Conservation (phyloP, 2,113 vertebrate species). For the Anolis sagrei region DNA sequence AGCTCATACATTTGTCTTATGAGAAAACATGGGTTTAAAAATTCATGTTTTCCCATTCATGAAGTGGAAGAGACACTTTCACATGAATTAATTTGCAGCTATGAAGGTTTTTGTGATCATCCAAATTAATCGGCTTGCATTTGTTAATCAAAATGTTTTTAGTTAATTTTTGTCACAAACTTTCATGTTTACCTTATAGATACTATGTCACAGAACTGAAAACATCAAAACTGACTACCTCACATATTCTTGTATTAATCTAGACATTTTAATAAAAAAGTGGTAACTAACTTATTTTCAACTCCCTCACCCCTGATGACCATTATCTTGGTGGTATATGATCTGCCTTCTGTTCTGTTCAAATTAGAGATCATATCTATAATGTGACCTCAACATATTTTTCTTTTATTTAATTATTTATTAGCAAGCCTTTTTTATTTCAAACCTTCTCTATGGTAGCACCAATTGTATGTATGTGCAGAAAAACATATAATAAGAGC, state of each 20-base stretch:
- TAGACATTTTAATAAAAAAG: too few relatives aligned
- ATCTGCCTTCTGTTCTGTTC: neutral
- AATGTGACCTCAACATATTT: neutral
- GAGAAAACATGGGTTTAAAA: neutral
- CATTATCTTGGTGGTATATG: neutral
- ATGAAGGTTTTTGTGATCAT: neutral
- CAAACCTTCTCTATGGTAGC: too few relatives aligned
- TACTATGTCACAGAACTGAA: neutral
- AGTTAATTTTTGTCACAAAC: too few relatives aligned
- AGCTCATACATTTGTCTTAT: neutral
- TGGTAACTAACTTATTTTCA: too few relatives aligned
- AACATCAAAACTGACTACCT: too few relatives aligned
- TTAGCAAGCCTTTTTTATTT: too few relatives aligned
- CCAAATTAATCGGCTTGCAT: neutral
- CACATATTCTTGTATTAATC: too few relatives aligned
- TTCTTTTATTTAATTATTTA: too few relatives aligned
- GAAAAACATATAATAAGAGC: neutral
- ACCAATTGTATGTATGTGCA: neutral
- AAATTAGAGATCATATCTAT: neutral
- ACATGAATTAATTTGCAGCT: neutral
- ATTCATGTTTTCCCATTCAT: too few relatives aligned
- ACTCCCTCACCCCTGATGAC: too few relatives aligned
- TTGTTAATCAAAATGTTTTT: neutral
- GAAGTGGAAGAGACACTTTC: neutral
- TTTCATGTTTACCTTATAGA: neutral